Percentiles rank a stretch among this genome's conserved stretches.
phyloP scores from a whole-genome alignment of 2,888 invertebrate species.

The Lissonota sp. region DNA sequence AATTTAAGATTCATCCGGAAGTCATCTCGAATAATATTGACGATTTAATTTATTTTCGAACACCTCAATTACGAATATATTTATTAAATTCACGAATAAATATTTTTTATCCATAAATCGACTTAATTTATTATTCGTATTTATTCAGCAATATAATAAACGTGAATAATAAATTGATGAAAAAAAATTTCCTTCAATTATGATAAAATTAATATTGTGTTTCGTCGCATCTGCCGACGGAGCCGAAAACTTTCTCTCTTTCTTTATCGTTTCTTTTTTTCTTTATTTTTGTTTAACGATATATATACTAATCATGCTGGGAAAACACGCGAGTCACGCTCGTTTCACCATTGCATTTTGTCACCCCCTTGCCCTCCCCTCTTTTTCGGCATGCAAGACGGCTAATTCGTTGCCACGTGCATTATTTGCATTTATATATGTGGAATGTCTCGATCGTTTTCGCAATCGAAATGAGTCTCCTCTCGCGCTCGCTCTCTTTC shows the following conservation, averaged over 20 bases:
- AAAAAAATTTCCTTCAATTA: too few relatives aligned
- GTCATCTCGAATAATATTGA: too few relatives aligned
- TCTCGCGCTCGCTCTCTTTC: slow-evolving; percentile 10
- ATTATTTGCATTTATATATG: slow-evolving; percentile 15
- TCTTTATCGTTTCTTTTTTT: not conserved
- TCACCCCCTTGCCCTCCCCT: slow-evolving; percentile 13
- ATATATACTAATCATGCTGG: slow-evolving; percentile 41
- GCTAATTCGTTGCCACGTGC: slow-evolving; percentile 34
- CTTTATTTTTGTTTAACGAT: slow-evolving; percentile 24
- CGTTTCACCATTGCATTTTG: slow-evolving; percentile 41
- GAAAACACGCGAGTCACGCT: slow-evolving; percentile 50
- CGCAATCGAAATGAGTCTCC: slow-evolving; percentile 16
- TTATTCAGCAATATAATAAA: too few relatives aligned
- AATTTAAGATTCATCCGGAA: too few relatives aligned
- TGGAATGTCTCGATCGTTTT: too few relatives aligned
- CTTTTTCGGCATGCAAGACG: not conserved
- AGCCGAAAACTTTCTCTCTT: not conserved
- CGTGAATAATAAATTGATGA: too few relatives aligned
- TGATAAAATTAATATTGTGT: not conserved
- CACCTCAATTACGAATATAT: too few relatives aligned
- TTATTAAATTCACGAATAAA: too few relatives aligned
- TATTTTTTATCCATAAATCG: too few relatives aligned
- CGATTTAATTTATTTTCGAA: too few relatives aligned
- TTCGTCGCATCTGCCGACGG: too few relatives aligned
- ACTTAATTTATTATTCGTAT: too few relatives aligned